Percentiles rank a stretch among this genome's conserved stretches.
These are phyloP conservation scores for Siniperca undulata DNA, from an alignment of 2,797 vertebrate species.

Conservation along the genomic window DNA sequence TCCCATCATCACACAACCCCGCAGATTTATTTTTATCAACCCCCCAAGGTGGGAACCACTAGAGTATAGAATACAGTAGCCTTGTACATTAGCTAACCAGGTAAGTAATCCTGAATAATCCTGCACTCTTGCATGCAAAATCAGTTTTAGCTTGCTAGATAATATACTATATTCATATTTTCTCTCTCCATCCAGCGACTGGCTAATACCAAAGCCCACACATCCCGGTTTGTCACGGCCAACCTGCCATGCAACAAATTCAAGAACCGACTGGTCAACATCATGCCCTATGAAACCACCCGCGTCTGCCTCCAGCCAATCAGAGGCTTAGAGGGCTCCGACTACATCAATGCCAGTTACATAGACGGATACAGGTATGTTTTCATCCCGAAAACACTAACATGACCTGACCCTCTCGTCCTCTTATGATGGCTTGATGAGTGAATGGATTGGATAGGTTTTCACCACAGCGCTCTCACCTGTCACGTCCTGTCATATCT, in stretches of 20 bases:
- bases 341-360: slow-evolving; percentile 98
- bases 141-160: slow-evolving; percentile 13
- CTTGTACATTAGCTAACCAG: slow-evolving; percentile 7
- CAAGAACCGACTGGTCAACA: slow-evolving; percentile 98
- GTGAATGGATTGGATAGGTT: slow-evolving; percentile 71
- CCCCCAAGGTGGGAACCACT: neutral
- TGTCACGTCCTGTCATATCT: slow-evolving; percentile 76
- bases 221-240: slow-evolving; percentile 97
- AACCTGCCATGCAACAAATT: slow-evolving; percentile 99
- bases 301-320: slow-evolving; percentile 98
- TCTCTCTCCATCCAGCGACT: slow-evolving; percentile 86
- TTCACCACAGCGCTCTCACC: slow-evolving; percentile 64
- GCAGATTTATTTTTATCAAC: neutral
- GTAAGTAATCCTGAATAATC: slow-evolving; percentile 32
- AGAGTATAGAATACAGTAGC: neutral
- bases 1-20: neutral
- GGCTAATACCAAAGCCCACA: slow-evolving; percentile 98
- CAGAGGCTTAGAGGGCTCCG: slow-evolving; percentile 95
- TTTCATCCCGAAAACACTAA: slow-evolving; percentile 57
- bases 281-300: slow-evolving; percentile 98
- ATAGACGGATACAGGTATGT: slow-evolving; percentile 95
- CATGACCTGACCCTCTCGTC: slow-evolving; percentile 66
- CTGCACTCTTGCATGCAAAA: slow-evolving; percentile 16
- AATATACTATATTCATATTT: neutral
- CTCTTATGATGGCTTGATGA: slow-evolving; percentile 62